Evolutionary conservation across 1,140 invertebrate species (phyloP).

Genomic region (Zaprionus nigranus): DNA sequence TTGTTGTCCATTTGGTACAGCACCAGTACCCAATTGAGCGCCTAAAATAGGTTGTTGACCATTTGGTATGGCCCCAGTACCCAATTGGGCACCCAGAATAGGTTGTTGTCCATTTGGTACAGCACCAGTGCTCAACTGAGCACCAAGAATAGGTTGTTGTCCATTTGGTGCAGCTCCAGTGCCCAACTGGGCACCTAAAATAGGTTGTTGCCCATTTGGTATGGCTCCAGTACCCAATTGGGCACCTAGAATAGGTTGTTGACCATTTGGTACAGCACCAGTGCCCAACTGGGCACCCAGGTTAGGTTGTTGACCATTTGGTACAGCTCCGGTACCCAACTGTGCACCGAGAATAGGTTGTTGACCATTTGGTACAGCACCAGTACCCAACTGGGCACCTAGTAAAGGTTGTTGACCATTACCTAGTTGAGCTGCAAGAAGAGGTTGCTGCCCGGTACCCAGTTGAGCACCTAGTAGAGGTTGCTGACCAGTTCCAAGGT

Average conservation of each 20-base stretch:
- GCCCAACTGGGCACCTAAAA: no score
- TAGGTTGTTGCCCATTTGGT: background rate
- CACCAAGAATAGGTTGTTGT: no score
- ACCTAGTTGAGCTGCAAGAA: background rate
- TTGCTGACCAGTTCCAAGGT: slow-evolving; percentile 28
- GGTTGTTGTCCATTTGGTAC: background rate
- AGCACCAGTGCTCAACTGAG: background rate
- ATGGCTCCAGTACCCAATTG: background rate
- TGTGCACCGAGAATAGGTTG: slow-evolving; percentile 14
- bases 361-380: background rate
- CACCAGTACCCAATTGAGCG: background rate
- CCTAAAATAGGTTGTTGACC: background rate
- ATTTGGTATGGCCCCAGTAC: background rate
- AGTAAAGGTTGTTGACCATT: background rate
- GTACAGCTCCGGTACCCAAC: slow-evolving; percentile 25
- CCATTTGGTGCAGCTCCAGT: no score
- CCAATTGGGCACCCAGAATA: background rate
- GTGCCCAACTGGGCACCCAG: no score
- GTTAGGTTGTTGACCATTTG: background rate
- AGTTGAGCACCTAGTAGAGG: slow-evolving; percentile 7
- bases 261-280: no score
- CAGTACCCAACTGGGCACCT: slow-evolving; percentile 30
- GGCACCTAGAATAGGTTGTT: no score
- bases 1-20: slow-evolving; percentile 8
- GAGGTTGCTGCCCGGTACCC: slow-evolving; percentile 14